Evolutionary conservation across 2,888 invertebrate species (phyloP), one percentile per base, ranked within the genome.

Genomic region (Brachyopa scutellaris): DNA sequence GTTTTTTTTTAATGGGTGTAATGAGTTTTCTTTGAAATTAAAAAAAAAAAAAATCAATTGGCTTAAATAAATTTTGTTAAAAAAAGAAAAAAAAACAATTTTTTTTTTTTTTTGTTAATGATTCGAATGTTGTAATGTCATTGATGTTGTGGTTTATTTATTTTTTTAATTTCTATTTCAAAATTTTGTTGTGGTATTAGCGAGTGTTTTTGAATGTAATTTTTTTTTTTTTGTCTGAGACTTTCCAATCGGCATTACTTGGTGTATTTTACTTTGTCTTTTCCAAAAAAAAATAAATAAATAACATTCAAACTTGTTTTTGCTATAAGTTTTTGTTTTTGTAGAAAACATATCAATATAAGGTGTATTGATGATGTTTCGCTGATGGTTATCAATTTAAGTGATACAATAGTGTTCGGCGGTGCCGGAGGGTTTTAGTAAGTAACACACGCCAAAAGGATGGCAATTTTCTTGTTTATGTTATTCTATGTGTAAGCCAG

Each of bases 61-160:
- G 53, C 36, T 36, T 42, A 4, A 36, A 17, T 42, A 42, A 33
- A 53, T 40, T 49, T 49, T 64, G 26, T 3, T 31, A 8, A 38
- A 17, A 33, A 23, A 47, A 42, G 0, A 21, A 36, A 8, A 36
- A n/a, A 31, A 33, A 33, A 36, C 6, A 49, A 15, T 9, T 17
- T 23, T 36, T 42, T 23, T 21, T 23, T 53, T n/a, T 29, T 7
- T 66, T 53, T 7, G 23, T 23, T 19, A 21, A 17, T 11, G 47
- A 70, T 57, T 70, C 15, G 42, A 64, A 70, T 64, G 77, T 72
- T 78, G 61, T 38, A 15, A 59, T 62, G 76, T 69, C 9, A 17
- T 77, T 36, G 51, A 51, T 78, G 72, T 78, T 59, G 72, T 78
- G 57, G 19, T 55, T 45, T 31, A 0, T 17, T 36, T 55, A 53